phyloP scores from a whole-genome alignment of 2,888 invertebrate genomes.

The Cryptus armator region DNA sequence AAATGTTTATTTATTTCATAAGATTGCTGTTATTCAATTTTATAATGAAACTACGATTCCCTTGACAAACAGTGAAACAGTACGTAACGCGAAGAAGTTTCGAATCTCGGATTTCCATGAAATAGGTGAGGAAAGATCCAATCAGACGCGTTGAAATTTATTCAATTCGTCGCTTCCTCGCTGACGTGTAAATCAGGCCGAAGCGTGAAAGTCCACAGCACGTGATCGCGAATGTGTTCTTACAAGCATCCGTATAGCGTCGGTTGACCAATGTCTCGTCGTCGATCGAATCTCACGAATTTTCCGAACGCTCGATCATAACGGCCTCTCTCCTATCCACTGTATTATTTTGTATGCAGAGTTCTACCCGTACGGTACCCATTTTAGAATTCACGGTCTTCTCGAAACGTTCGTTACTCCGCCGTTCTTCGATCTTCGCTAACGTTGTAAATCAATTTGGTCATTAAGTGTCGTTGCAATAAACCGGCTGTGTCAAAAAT shows the following conservation, averaged over 20 bases:
- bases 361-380: conserved; percentile 35
- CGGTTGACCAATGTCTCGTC: background rate
- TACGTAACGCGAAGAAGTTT: too few species aligned
- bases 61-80: too few species aligned
- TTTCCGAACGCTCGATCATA: conserved; percentile 19
- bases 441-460: background rate
- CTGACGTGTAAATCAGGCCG: background rate
- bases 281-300: background rate
- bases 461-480: conserved; percentile 46
- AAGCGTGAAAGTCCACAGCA: background rate
- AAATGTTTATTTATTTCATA: background rate
- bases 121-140: background rate
- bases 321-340: conserved; percentile 17
- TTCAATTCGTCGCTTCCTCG: background rate
- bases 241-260: conserved; percentile 10
- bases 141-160: background rate
- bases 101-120: background rate
- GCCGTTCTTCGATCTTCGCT: conserved; percentile 30
- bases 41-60: background rate
- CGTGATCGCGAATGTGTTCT: conserved; percentile 29
- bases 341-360: conserved; percentile 14
- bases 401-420: conserved; percentile 56
- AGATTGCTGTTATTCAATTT: background rate
- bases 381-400: conserved; percentile 64
- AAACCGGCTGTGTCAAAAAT: conserved; percentile 40